A percentile compares a stretch with the other conserved stretches of the same genome.
phyloP scores from a whole-genome alignment of 2,113 vertebrate genomes.

The Hemiscyllium ocellatum region DNA sequence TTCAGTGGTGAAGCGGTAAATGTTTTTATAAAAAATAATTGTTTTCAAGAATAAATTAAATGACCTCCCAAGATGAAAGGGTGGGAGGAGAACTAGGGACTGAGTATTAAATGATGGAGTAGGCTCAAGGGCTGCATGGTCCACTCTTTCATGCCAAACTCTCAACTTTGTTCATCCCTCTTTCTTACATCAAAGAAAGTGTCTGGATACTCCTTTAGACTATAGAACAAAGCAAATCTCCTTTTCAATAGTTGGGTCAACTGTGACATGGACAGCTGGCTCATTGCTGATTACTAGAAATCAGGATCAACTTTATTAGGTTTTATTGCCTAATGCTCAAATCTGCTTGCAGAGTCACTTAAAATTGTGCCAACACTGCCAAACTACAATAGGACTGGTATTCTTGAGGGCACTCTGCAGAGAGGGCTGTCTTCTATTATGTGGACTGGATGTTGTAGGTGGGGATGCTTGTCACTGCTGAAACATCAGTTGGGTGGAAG shows the following conservation, averaged over 20 bases:
- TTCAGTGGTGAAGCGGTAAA: too few species aligned
- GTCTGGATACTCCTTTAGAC: background rate
- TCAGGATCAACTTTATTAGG: background rate
- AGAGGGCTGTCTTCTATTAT: background rate
- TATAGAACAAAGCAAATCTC: background rate
- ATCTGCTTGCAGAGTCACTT: background rate
- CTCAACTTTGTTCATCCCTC: too few species aligned
- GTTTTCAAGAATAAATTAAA: too few species aligned
- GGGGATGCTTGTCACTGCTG: background rate
- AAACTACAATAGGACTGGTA: background rate
- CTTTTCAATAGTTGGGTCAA: background rate
- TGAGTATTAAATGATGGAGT: too few species aligned
- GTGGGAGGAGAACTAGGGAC: too few species aligned
- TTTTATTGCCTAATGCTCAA: background rate
- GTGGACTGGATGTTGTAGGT: background rate
- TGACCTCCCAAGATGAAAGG: too few species aligned
- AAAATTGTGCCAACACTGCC: background rate
- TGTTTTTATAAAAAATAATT: too few species aligned
- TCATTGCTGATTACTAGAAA: background rate
- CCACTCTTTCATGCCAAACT: too few species aligned
- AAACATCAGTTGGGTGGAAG: background rate
- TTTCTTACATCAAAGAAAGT: too few species aligned
- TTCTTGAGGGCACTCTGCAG: background rate
- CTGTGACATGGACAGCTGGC: background rate
- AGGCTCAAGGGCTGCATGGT: too few species aligned